Conservation (phyloP, 1,140 invertebrate genomes). For the Drosophila pseudoobscura region DNA sequence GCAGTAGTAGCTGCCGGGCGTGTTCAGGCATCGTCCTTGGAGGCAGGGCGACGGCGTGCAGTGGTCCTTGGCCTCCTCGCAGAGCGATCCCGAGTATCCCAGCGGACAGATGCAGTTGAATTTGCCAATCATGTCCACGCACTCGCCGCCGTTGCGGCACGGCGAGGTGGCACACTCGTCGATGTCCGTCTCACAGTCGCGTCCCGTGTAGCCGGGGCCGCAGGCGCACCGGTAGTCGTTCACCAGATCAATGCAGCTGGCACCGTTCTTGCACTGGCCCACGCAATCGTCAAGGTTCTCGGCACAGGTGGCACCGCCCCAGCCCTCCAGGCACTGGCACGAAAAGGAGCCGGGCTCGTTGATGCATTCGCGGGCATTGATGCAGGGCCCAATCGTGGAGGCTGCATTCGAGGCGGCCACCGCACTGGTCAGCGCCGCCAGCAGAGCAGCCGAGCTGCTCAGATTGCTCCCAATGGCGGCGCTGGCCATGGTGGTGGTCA, state of each 20-base stretch:
- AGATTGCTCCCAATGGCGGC: conserved; percentile 68
- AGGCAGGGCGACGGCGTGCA: conserved; percentile 92
- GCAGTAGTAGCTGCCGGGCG: conserved; percentile 94
- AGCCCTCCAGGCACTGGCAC: conserved; percentile 92
- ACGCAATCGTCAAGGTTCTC: conserved; percentile 95
- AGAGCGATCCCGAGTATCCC: conserved; percentile 92
- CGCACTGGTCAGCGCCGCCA: conserved; percentile 92
- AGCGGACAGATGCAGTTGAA: conserved; percentile 90
- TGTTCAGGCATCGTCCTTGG: conserved; percentile 93
- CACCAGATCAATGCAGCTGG: conserved; percentile 89
- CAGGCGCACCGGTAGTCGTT: conserved; percentile 93
- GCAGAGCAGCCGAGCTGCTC: conserved; percentile 88
- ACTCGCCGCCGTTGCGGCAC: conserved; percentile 92
- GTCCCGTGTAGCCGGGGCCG: conserved; percentile 88
- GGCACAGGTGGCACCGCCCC: conserved; percentile 94
- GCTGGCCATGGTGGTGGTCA: conserved; percentile 83
- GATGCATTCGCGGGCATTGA: conserved; percentile 91
- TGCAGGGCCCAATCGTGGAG: conserved; percentile 86
- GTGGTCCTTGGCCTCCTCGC: conserved; percentile 92
- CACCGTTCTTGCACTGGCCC: conserved; percentile 92
- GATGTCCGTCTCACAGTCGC: conserved; percentile 90
- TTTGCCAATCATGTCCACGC: conserved; percentile 88
- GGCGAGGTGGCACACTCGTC: conserved; percentile 88
- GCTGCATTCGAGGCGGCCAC: conserved; percentile 87
- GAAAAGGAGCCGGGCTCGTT: conserved; percentile 93